Evolutionary conservation across 2,113 vertebrate genomes (phyloP).

Genomic region (Ptilorrhoa leucosticta): DNA sequence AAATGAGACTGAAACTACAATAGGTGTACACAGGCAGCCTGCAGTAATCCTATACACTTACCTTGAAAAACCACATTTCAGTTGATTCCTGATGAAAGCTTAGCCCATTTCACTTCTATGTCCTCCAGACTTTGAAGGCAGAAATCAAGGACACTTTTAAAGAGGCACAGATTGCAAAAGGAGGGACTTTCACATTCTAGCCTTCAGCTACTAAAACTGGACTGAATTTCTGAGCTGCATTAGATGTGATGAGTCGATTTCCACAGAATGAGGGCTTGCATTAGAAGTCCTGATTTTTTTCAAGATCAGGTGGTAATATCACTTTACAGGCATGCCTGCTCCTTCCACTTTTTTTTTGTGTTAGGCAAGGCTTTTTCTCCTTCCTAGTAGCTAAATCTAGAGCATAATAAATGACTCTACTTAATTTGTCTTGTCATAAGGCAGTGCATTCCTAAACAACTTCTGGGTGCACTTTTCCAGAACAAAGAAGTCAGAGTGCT

Average conservation of each 20-base stretch:
- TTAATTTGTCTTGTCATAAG: background rate
- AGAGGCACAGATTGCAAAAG: background rate
- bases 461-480: background rate
- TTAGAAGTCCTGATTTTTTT: background rate
- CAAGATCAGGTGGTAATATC: background rate
- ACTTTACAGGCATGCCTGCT: background rate
- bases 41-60: background rate
- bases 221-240: slow-evolving; percentile 9
- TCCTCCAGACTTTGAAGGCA: background rate
- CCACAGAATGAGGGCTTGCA: background rate
- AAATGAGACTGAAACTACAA: background rate
- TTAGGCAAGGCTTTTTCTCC: background rate
- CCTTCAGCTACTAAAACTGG: slow-evolving; percentile 8
- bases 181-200: background rate
- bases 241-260: background rate
- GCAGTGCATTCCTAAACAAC: background rate
- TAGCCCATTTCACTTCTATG: background rate
- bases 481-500: background rate
- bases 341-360: background rate
- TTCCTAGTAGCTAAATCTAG: background rate
- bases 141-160: slow-evolving; percentile 1
- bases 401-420: background rate
- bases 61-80: background rate
- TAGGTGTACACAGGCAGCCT: background rate
- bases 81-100: background rate